These are phyloP conservation scores for Motacilla alba DNA, from an alignment of 2,113 vertebrate genomes.

Conservation along the genomic window DNA sequence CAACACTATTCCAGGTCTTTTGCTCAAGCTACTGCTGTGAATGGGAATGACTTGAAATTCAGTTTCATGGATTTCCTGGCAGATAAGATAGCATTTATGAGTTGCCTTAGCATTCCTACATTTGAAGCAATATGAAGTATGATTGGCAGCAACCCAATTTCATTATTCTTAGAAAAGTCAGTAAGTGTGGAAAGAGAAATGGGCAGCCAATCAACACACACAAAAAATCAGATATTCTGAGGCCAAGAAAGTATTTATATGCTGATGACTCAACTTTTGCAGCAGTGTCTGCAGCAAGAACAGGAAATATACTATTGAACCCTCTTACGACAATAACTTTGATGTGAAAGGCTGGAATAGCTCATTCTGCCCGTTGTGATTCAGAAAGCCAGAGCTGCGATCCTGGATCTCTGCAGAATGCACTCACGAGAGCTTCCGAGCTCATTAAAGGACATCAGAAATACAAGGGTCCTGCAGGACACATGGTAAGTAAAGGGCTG, in stretches of 20 bases:
- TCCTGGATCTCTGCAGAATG: not conserved
- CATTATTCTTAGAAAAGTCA: slow-evolving; percentile 41
- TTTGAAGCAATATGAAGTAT: not conserved
- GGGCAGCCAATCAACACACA: slow-evolving; percentile 8
- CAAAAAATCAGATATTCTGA: not conserved
- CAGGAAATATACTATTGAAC: slow-evolving; percentile 38
- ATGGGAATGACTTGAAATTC: not conserved
- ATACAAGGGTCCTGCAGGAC: not conserved
- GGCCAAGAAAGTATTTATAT: slow-evolving; percentile 33
- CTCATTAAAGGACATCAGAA: not conserved
- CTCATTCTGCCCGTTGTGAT: not conserved
- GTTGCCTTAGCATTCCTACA: not conserved
- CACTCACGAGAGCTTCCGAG: not conserved
- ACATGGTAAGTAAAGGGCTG: not conserved
- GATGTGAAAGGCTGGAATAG: not conserved
- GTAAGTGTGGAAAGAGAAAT: slow-evolving; percentile 13
- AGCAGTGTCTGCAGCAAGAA: not conserved
- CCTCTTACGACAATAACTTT: not conserved
- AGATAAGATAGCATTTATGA: not conserved
- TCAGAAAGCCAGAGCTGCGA: not conserved
- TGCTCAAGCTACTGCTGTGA: not conserved
- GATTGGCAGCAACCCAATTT: not conserved
- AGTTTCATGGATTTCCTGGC: not conserved
- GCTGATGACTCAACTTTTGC: slow-evolving; percentile 38
- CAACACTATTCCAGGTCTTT: not conserved